Base-by-base conservation (phyloP, 2,113 vertebrate species). In the Mionectes macconnelli region DNA sequence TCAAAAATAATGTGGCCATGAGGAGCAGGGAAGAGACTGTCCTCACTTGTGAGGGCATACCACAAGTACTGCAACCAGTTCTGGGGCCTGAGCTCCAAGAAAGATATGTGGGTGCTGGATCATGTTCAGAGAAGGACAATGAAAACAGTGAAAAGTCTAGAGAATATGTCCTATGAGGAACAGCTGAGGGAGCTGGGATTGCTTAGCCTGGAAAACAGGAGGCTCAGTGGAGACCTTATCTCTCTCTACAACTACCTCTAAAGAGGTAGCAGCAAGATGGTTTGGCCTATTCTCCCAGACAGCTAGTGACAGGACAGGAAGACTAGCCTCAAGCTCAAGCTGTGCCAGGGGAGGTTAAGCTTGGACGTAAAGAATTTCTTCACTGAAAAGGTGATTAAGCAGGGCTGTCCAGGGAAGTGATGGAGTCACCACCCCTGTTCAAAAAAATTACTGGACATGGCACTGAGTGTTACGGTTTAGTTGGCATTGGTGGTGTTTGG, bases 11-110 rank as follows among this genome's bases (percentile, higher is more conserved):
- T 60, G 57, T 37, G 30, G 35, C 10, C 31, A 64, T 31, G 0
- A 2, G 35, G 35, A 49, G 35, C 4, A 56, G 14, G 24, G 21
- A 12, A 49, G n/a, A 55, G 3, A 18, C 35, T 35, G 11, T 35
- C 6, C 25, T 8, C 17, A 44, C 31, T 33, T 50, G 9, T 53
- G 28, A 63, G 18, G 9, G 20, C 24, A n/a, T 20, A 22, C 21
- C 4, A 0, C 25, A 42, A 72, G 21, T 37, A 35, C 21, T 27
- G 6, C 18, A 8, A 33, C 25, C 25, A 64, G 0, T 73, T 57
- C 67, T 73, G 31, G 35, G 8, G 9, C 8, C 6, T 8, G 39
- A 21, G 50, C 25, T 12, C 14, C 20, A 42, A 50, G n/a, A 64
- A 42, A 27, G 9, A 27, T 5, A 49, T 10, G 21, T 6, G 47